Percentiles rank a stretch among this genome's conserved stretches.
Conservation (phyloP, 2,888 invertebrate species). For the Panorpa germanica region DNA sequence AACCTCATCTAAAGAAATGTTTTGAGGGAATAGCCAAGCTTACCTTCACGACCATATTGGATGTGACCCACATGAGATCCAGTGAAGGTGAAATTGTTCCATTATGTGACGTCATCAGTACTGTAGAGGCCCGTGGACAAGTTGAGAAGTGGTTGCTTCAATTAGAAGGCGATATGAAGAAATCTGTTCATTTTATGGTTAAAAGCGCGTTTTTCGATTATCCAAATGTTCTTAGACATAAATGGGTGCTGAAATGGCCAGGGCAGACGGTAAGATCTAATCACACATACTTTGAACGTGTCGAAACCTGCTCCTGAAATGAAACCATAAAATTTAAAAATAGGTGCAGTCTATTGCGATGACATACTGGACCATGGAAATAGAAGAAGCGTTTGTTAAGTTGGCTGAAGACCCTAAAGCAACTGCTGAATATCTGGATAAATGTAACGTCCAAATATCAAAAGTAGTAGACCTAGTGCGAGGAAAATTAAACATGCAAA, state of each 20-base stretch:
- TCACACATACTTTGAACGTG: neutral
- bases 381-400: slow-evolving; percentile 54
- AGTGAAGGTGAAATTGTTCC: slow-evolving; percentile 62
- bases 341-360: slow-evolving; percentile 63
- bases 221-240: slow-evolving; percentile 35
- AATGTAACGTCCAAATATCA: slow-evolving; percentile 58
- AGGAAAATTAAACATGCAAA: slow-evolving; percentile 69
- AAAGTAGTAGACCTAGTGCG: slow-evolving; percentile 72
- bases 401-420: too few species aligned
- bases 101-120: slow-evolving; percentile 62
- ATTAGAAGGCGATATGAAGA: slow-evolving; percentile 71
- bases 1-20: slow-evolving; percentile 91
- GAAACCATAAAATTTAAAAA: slow-evolving; percentile 10
- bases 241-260: slow-evolving; percentile 85
- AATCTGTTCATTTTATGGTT: slow-evolving; percentile 61
- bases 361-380: slow-evolving; percentile 79
- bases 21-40: slow-evolving; percentile 86
- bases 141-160: slow-evolving; percentile 93
- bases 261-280: slow-evolving; percentile 51
- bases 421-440: slow-evolving; percentile 42
- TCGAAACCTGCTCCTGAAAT: neutral
- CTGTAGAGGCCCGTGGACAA: slow-evolving; percentile 74
- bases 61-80: slow-evolving; percentile 77
- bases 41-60: slow-evolving; percentile 67
- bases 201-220: slow-evolving; percentile 54